phyloP scores from a whole-genome alignment of 2,797 vertebrate genomes.

The Dryobates pubescens region DNA sequence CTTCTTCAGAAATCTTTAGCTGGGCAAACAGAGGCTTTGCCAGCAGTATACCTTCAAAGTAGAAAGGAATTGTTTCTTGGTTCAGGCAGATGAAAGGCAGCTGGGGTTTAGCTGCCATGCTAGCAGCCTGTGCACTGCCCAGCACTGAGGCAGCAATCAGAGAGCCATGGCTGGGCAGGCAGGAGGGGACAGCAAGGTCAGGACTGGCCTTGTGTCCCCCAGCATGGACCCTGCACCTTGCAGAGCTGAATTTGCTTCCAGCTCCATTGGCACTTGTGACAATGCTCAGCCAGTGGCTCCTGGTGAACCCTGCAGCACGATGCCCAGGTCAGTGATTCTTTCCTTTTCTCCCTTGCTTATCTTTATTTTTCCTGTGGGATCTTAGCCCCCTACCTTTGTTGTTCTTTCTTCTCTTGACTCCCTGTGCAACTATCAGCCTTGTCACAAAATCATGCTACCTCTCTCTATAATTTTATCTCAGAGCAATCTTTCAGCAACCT shows the following conservation, averaged over 20 bases:
- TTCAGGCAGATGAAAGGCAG: neutral
- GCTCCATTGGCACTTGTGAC: neutral
- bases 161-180: neutral
- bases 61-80: neutral
- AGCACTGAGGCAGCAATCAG: neutral
- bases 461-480: neutral
- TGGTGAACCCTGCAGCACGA: neutral
- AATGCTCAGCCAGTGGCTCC: neutral
- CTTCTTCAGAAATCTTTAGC: neutral
- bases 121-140: neutral
- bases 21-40: neutral
- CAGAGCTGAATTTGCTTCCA: neutral
- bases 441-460: neutral
- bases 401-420: neutral
- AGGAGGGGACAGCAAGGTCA: neutral
- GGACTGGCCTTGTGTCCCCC: rapidly evolving
- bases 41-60: neutral
- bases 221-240: neutral
- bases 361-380: neutral
- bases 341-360: neutral
- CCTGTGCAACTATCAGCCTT: neutral
- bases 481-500: neutral
- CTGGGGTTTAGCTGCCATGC: neutral
- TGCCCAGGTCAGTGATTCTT: rapidly evolving
- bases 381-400: neutral